Conservation (phyloP, 2,888 invertebrate genomes). For the Dermolepida albohirtum region DNA sequence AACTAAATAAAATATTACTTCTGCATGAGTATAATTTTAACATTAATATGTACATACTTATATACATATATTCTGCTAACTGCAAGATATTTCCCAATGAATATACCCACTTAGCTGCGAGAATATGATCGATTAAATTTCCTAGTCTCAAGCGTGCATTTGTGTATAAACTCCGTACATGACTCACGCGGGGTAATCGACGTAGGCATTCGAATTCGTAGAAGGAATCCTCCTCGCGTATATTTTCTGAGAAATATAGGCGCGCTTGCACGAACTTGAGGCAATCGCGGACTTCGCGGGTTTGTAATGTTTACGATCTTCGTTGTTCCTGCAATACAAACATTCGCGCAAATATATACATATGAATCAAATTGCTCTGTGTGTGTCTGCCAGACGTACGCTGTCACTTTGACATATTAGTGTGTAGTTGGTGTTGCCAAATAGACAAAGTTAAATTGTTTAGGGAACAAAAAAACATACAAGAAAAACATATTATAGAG, state of each 20-base stretch:
- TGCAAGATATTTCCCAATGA: too few species aligned
- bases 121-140: background rate
- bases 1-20: too few species aligned
- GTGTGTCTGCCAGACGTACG: background rate
- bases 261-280: constrained; percentile 16
- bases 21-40: too few species aligned
- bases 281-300: background rate
- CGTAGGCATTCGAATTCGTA: constrained; percentile 2
- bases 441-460: constrained; percentile 14
- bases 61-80: too few species aligned
- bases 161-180: constrained; percentile 2
- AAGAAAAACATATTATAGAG: too few species aligned
- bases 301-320: background rate
- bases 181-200: constrained; percentile 13
- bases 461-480: too few species aligned
- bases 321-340: background rate
- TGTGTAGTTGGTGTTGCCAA: constrained; percentile 19
- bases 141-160: background rate
- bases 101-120: too few species aligned
- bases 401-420: constrained; percentile 24
- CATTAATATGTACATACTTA: too few species aligned
- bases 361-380: constrained; percentile 17
- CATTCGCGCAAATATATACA: background rate
- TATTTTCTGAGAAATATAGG: constrained; percentile 17
- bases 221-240: constrained; percentile 10